Evolutionary conservation across 2,113 vertebrate species (phyloP).

Genomic region (Dipodomys spectabilis): DNA sequence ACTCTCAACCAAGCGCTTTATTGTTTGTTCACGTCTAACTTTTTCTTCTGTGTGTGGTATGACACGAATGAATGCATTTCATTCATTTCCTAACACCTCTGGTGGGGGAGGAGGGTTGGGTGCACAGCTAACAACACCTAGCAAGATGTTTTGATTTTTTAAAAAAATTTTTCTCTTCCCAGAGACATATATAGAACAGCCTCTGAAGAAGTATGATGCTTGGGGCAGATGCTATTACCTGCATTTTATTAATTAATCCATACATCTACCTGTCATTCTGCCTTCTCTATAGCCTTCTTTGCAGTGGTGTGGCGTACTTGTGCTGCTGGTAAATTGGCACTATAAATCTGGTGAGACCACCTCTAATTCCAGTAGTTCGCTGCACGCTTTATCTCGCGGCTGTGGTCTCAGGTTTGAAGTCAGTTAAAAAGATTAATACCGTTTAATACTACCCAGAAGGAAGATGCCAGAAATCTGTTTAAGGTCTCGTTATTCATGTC

Average conservation of each 20-base stretch:
- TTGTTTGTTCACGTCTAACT: neutral
- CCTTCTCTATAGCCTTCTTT: conserved; percentile 40
- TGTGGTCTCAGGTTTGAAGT: conserved; percentile 75
- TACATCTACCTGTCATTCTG: conserved; percentile 75
- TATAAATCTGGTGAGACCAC: conserved; percentile 64
- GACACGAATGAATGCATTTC: conserved; percentile 28
- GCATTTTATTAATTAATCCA: conserved; percentile 81
- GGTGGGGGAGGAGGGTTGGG: no score
- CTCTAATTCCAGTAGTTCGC: conserved; percentile 68
- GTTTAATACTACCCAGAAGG: conserved; percentile 73
- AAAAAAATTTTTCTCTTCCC: conserved; percentile 4
- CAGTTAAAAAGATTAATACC: conserved; percentile 75
- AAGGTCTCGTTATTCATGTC: conserved; percentile 74
- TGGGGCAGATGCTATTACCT: conserved; percentile 68
- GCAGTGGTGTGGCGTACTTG: conserved; percentile 32
- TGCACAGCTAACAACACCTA: neutral
- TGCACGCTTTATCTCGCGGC: conserved; percentile 64
- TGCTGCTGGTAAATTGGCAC: conserved; percentile 70
- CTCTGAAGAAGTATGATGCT: conserved; percentile 52
- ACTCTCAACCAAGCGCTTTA: conserved; percentile 32
- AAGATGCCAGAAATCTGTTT: conserved; percentile 71
- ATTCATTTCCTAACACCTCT: conserved; percentile 52
- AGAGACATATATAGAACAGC: conserved; percentile 45
- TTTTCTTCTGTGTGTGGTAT: conserved; percentile 38
- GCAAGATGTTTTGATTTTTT: neutral